Evolutionary conservation across 2,797 vertebrate genomes (phyloP).

Genomic region (Nyctibius grandis): DNA sequence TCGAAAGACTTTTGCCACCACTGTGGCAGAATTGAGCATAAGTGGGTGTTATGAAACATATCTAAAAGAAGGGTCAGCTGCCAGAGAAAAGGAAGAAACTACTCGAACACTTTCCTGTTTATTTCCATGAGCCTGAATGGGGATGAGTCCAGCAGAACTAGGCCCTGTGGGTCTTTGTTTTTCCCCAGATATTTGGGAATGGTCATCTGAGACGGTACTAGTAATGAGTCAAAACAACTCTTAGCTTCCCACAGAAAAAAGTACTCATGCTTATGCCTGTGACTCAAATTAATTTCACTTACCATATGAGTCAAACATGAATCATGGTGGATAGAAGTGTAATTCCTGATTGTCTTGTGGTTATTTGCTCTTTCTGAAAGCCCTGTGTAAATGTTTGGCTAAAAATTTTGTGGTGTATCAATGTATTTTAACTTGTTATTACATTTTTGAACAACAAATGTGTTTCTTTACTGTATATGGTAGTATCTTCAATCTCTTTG

Average conservation of each 20-base stretch:
- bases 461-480: background rate
- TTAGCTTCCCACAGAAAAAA: background rate
- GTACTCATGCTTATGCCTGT: background rate
- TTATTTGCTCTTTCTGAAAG: conserved; percentile 9
- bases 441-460: background rate
- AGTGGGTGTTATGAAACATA: background rate
- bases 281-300: background rate
- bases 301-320: conserved; percentile 17
- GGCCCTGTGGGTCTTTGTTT: background rate
- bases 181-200: background rate
- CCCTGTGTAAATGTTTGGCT: background rate
- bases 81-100: background rate
- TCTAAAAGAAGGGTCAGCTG: background rate
- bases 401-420: background rate
- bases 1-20: background rate
- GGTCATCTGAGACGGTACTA: background rate
- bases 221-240: background rate
- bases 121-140: background rate
- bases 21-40: background rate
- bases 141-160: background rate
- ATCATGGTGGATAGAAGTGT: background rate
- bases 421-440: background rate
- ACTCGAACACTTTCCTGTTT: background rate
- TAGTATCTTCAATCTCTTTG: background rate
- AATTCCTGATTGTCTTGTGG: background rate